Conservation (phyloP, 1,140 invertebrate species). For the Apis cerana region DNA sequence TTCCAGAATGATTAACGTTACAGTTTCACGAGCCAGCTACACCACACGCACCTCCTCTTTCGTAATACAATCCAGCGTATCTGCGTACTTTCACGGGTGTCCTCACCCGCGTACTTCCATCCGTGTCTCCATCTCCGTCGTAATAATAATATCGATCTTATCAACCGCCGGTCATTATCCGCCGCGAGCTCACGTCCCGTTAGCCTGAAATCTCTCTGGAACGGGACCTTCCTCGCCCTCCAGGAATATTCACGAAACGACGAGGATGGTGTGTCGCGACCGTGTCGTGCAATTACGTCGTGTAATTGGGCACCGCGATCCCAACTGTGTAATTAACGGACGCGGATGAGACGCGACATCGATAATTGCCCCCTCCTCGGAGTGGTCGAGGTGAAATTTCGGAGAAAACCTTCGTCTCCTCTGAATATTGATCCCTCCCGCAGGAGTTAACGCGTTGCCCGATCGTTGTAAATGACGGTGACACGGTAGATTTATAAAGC, state of each 20-base stretch:
- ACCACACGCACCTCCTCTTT: constrained; percentile 33
- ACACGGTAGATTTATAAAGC: not conserved
- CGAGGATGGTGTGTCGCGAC: constrained; percentile 6
- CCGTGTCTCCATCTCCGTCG: constrained; percentile 37
- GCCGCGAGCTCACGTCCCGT: constrained; percentile 50
- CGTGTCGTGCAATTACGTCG: constrained; percentile 49
- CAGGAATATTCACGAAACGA: constrained; percentile 38
- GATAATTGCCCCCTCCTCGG: constrained; percentile 19
- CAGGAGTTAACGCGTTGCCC: not conserved
- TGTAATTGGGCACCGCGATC: constrained; percentile 53
- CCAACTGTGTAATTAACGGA: constrained; percentile 40
- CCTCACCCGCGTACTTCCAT: constrained; percentile 56
- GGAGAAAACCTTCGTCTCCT: not conserved
- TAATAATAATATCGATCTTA: constrained; percentile 67
- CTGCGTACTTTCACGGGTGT: constrained; percentile 55
- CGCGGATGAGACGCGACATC: constrained; percentile 1
- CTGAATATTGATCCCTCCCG: constrained; percentile 2
- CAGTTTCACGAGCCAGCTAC: constrained; percentile 48
- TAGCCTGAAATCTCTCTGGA: constrained; percentile 57
- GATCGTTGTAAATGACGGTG: not conserved
- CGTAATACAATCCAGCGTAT: constrained; percentile 47
- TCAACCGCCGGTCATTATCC: constrained; percentile 58
- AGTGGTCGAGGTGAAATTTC: constrained; percentile 12
- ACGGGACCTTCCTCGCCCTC: constrained; percentile 39
- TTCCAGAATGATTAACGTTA: constrained; percentile 50